Percentiles rank a stretch among this genome's conserved stretches.
Evolutionary conservation across 2,113 vertebrate genomes (phyloP).

Genomic region (Vanacampus margaritifer): DNA sequence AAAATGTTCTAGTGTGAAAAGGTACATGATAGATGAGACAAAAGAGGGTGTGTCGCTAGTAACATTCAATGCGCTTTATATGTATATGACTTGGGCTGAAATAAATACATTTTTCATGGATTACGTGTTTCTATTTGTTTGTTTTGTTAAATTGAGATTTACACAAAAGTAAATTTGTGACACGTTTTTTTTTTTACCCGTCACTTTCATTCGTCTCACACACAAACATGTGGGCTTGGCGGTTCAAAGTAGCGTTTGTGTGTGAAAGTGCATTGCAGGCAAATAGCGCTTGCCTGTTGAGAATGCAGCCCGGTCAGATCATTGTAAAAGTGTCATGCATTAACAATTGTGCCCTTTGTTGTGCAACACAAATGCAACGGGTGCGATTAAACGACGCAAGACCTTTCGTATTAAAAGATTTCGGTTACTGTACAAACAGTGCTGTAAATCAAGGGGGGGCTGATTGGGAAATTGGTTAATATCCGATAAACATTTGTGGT

Average conservation of each 20-base stretch:
- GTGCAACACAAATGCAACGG: slow-evolving; percentile 34
- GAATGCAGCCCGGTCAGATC: slow-evolving; percentile 18
- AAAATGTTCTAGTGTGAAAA: not conserved
- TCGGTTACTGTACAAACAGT: slow-evolving; percentile 40
- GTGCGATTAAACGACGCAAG: slow-evolving; percentile 26
- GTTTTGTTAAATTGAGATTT: not conserved
- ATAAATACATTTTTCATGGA: slow-evolving; percentile 40
- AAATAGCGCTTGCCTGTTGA: slow-evolving; percentile 40
- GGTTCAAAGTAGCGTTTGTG: slow-evolving; percentile 58
- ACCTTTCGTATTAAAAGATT: slow-evolving; percentile 48
- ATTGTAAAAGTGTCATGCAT: slow-evolving; percentile 45
- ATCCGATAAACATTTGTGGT: slow-evolving; percentile 14
- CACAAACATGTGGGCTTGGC: slow-evolving; percentile 23
- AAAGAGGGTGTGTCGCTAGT: not conserved
- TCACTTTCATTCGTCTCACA: slow-evolving; percentile 4
- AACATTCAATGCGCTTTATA: not conserved
- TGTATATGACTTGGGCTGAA: slow-evolving; percentile 23
- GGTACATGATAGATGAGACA: not conserved
- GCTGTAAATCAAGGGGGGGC: slow-evolving; percentile 16
- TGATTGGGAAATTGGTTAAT: slow-evolving; percentile 25
- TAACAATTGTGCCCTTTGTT: slow-evolving; percentile 48
- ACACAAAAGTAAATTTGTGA: not conserved
- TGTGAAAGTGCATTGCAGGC: slow-evolving; percentile 50
- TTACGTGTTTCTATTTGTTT: not conserved
- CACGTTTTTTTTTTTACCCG: not conserved